phyloP scores from a whole-genome alignment of 2,888 invertebrate species.

The Galeopsomyia nigrocyanea region DNA sequence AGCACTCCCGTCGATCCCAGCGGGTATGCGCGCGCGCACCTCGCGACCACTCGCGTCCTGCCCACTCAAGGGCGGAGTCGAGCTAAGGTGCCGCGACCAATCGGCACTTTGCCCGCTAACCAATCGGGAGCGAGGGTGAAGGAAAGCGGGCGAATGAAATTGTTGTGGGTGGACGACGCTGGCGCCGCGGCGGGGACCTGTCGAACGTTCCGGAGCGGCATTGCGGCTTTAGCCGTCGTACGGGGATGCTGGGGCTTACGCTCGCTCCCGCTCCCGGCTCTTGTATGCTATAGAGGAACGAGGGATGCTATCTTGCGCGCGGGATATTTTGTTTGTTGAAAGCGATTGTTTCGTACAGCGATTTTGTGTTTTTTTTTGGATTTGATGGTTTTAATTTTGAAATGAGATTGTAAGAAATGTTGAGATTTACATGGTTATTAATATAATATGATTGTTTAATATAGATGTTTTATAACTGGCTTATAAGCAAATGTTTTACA shows the following conservation, averaged over 20 bases:
- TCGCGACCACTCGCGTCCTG: conserved; percentile 46
- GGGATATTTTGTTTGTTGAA: too few species aligned
- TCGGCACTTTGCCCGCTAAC: conserved; percentile 48
- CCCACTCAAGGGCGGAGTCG: conserved; percentile 49
- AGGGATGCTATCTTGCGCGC: too few species aligned
- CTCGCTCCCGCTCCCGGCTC: background rate
- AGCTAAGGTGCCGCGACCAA: background rate
- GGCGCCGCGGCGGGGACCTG: conserved; percentile 60
- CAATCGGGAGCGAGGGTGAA: conserved; percentile 49
- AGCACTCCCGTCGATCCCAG: conserved; percentile 37
- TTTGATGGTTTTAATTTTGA: too few species aligned
- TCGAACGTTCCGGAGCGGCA: conserved; percentile 56
- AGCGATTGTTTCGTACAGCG: too few species aligned
- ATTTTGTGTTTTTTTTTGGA: too few species aligned
- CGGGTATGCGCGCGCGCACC: conserved; percentile 46
- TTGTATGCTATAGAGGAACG: too few species aligned
- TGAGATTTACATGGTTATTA: too few species aligned
- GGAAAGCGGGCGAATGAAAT: conserved; percentile 30
- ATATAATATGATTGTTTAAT: too few species aligned
- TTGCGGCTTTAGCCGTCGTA: conserved; percentile 61
- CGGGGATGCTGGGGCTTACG: conserved; percentile 29
- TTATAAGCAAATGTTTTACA: too few species aligned
- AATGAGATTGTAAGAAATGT: too few species aligned
- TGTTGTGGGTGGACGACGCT: conserved; percentile 36
- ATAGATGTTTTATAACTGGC: too few species aligned